A percentile compares a stretch with the other conserved stretches of the same genome.
Evolutionary conservation across 1,140 invertebrate species (phyloP).

Genomic region (Melanaphis sacchari): DNA sequence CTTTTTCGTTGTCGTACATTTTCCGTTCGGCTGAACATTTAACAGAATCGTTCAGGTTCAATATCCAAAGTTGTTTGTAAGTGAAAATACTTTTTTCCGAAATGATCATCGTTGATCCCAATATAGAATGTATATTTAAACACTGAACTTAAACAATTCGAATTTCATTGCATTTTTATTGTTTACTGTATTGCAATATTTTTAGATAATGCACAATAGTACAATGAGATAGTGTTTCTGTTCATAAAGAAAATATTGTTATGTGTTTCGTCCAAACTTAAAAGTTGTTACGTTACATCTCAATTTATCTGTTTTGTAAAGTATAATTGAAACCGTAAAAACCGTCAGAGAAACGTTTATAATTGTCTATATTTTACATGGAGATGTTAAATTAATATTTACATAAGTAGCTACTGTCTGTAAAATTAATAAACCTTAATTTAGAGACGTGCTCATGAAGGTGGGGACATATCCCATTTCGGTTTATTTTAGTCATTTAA

Average conservation of each 20-base stretch:
- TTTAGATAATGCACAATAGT: not conserved
- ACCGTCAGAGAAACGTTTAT: not conserved
- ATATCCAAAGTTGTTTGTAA: conserved; percentile 24
- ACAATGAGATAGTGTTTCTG: not conserved
- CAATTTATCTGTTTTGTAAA: not conserved
- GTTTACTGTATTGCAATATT: not conserved
- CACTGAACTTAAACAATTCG: not conserved
- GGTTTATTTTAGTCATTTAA: no score
- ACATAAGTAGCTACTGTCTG: not conserved
- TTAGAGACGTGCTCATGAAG: no score
- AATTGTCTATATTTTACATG: not conserved
- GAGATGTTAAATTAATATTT: not conserved
- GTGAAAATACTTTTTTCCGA: not conserved
- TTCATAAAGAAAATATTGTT: not conserved
- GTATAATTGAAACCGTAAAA: not conserved
- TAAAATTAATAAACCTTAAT: not conserved
- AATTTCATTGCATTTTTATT: not conserved
- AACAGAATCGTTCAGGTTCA: not conserved
- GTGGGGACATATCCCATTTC: no score
- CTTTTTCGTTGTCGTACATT: conserved; percentile 11
- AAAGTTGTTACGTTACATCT: not conserved
- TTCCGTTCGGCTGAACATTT: not conserved
- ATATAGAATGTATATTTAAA: not conserved
- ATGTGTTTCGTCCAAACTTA: not conserved
- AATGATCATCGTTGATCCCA: not conserved